Conservation (phyloP, 2,888 invertebrate species). For the Metellina segmentata region DNA sequence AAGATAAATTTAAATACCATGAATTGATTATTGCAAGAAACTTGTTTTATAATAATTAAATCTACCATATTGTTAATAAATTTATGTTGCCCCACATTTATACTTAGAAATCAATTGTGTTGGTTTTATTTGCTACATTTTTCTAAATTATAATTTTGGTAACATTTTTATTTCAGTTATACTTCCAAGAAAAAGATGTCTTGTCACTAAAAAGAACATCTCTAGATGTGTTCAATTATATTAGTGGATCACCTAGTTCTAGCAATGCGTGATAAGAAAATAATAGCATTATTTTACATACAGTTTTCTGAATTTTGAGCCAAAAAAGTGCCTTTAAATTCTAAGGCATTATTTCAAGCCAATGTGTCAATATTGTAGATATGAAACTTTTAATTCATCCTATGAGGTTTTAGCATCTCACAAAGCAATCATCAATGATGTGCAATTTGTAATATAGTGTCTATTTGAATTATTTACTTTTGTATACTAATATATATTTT, state of each 20-base stretch:
- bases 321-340: constrained; percentile 72
- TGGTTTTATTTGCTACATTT: background rate
- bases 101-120: too few species aligned
- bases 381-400: constrained; percentile 18
- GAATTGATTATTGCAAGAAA: too few species aligned
- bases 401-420: constrained; percentile 11
- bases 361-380: constrained; percentile 37
- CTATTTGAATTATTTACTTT: constrained; percentile 47
- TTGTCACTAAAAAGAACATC: constrained; percentile 72
- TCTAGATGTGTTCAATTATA: constrained; percentile 76
- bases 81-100: too few species aligned
- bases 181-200: constrained; percentile 73
- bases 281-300: background rate
- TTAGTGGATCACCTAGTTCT: constrained; percentile 75
- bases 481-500: constrained; percentile 58
- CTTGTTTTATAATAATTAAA: too few species aligned
- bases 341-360: constrained; percentile 53
- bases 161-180: constrained; percentile 48
- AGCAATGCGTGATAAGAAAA: constrained; percentile 65
- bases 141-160: background rate
- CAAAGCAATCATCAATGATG: constrained; percentile 49
- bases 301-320: constrained; percentile 34
- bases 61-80: too few species aligned
- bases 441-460: constrained; percentile 69
- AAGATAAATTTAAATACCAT: too few species aligned